Evolutionary conservation across 1,140 invertebrate species (phyloP), one percentile per base, ranked within the genome.

Genomic region (Lordiphosa clarofinis): DNA sequence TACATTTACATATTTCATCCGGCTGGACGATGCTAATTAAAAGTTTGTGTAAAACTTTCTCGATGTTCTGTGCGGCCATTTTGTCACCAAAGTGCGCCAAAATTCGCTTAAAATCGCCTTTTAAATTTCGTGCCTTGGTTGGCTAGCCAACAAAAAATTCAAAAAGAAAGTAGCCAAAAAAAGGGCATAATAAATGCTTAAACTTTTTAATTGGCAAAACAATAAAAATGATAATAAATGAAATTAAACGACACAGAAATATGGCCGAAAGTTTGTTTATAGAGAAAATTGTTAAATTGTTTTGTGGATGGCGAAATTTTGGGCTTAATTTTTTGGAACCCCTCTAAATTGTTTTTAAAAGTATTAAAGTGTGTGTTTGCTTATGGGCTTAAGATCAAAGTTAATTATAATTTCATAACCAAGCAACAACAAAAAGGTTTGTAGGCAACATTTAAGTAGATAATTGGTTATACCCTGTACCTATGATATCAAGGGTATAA

Each of bases 201-300:
- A 81, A 81, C 76, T 81, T 76, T 82, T 82, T 81, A 81, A 76
- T 81, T 81, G 76, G 65, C 68, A 57, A 63, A 76, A 64, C 76
- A 75, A 81, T 81, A 82, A 82, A 82, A 72, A 69, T 72, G 66
- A 75, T 81, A 81, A 82, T 60, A 81, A 81, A 82, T 81, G 37
- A 75, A 82, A 75, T 82, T 82, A 72, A 75, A 64, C 47, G 57
- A 60, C 54, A 40, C 39, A 11, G 50, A 62, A 38, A 33, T 52
- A 56, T 38, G 13, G 5, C 13, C 11, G 10, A 59, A 71, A 81
- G 31, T 63, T 73, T 60, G 4, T 8, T 8, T 39, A 6, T 28
- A 28, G 5, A 28, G 24, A 28, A 28, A 4, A 31, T 31, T 31
- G 3, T 44, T 44, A 24, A 31, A 1, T 31, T 40, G 3, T 6